phyloP scores from a whole-genome alignment of 2,888 invertebrate genomes.

The Ligdia adustata region DNA sequence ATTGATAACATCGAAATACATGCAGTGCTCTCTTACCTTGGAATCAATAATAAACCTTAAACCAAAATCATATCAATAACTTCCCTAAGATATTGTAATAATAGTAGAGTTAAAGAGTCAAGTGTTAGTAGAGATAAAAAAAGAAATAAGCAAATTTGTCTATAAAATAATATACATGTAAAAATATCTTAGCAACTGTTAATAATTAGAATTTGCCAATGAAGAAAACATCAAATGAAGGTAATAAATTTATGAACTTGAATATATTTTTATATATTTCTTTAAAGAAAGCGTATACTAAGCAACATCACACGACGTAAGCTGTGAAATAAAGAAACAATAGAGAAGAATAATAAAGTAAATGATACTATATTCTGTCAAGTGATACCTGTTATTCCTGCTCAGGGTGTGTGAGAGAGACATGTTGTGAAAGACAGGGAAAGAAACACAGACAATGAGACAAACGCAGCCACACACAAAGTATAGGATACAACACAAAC shows the following conservation, averaged over 20 bases:
- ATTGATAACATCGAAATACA: slow-evolving; percentile 39
- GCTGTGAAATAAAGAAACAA: slow-evolving; percentile 58
- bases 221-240: slow-evolving; percentile 6
- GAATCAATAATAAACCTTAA: slow-evolving; percentile 24
- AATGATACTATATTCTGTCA: slow-evolving; percentile 46
- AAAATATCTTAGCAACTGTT: too few species aligned
- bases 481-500: slow-evolving; percentile 44
- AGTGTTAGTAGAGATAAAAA: neutral
- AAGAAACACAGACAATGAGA: slow-evolving; percentile 82
- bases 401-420: slow-evolving; percentile 78
- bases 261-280: slow-evolving; percentile 13
- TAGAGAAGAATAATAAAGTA: slow-evolving; percentile 55
- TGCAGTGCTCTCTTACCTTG: slow-evolving; percentile 53
- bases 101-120: slow-evolving; percentile 8
- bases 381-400: slow-evolving; percentile 84
- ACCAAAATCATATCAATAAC: neutral
- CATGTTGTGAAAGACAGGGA: slow-evolving; percentile 80
- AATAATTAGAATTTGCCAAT: neutral
- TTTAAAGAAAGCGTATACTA: slow-evolving; percentile 47
- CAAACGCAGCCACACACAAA: slow-evolving; percentile 77
- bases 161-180: too few species aligned
- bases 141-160: too few species aligned
- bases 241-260: slow-evolving; percentile 12
- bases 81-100: too few species aligned
- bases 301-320: slow-evolving; percentile 77